Percentiles rank a stretch among this genome's conserved stretches.
Conservation (phyloP, 23 tunicate genomes). For the Ciona savignyi region DNA sequence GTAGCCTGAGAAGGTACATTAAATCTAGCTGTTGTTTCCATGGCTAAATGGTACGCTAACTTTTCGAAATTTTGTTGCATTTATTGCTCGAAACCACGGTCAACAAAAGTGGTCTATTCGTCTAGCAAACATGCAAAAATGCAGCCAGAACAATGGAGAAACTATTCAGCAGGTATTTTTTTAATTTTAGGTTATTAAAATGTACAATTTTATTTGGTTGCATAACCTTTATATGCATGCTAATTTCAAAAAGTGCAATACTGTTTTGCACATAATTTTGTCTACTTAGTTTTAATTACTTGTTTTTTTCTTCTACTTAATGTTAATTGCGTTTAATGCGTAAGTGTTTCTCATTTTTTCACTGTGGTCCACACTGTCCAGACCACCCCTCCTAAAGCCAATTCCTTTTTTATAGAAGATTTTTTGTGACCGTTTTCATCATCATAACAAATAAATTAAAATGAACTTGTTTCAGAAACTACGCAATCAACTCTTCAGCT, state of each 20-base stretch:
- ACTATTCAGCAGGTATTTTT: background rate
- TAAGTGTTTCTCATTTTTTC: no score
- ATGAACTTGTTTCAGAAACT: constrained; percentile 26
- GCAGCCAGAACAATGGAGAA: background rate
- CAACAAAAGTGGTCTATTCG: background rate
- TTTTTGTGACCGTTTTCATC: no score
- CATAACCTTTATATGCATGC: background rate
- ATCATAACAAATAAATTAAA: no score
- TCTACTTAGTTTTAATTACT: no score
- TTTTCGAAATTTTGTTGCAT: background rate
- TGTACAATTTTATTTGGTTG: background rate
- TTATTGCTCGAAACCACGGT: background rate
- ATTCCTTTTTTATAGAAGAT: no score
- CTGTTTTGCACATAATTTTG: no score
- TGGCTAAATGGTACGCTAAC: background rate
- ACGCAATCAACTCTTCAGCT: constrained; percentile 30
- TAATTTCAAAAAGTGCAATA: no score
- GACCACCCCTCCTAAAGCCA: no score
- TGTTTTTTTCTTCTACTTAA: no score
- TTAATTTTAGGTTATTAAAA: background rate
- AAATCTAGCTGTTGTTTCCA: background rate
- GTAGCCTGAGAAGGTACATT: background rate
- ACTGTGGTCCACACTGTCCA: no score
- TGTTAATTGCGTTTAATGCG: no score
- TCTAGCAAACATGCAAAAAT: background rate